Percentiles rank a stretch among this genome's conserved stretches.
These are phyloP conservation scores for Fragum sueziense DNA, from an alignment of 2,888 invertebrate genomes.

Conservation along the genomic window DNA sequence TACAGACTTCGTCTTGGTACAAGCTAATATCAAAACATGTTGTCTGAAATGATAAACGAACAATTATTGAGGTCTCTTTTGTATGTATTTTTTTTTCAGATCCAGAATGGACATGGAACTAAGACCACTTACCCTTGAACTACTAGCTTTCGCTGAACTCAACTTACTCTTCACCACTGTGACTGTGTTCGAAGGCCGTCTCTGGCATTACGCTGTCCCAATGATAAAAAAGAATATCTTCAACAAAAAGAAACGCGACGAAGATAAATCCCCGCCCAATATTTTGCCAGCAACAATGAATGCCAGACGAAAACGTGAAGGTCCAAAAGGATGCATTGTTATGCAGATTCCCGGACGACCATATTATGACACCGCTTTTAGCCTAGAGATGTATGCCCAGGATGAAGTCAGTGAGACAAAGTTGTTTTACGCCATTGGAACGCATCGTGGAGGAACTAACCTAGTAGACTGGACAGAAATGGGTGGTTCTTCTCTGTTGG, in stretches of 20 bases:
- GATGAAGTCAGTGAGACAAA: slow-evolving; percentile 65
- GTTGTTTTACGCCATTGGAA: slow-evolving; percentile 66
- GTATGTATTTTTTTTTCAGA: slow-evolving; percentile 46
- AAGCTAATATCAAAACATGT: no score
- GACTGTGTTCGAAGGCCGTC: slow-evolving; percentile 57
- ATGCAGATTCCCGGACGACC: slow-evolving; percentile 61
- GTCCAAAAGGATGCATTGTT: slow-evolving; percentile 56
- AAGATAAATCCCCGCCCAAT: slow-evolving; percentile 58
- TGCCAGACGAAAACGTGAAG: slow-evolving; percentile 35
- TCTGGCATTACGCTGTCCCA: slow-evolving; percentile 59
- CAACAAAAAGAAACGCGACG: slow-evolving; percentile 42
- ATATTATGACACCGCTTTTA: slow-evolving; percentile 62
- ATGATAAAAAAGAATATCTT: slow-evolving; percentile 61
- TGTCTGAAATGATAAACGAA: no score
- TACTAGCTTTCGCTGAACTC: slow-evolving; percentile 60
- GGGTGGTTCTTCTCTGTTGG: slow-evolving; percentile 58
- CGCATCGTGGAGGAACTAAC: slow-evolving; percentile 62
- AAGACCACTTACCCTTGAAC: slow-evolving; percentile 54
- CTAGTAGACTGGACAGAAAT: slow-evolving; percentile 65
- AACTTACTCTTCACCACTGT: slow-evolving; percentile 32
- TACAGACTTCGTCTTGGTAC: no score
- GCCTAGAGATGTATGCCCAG: slow-evolving; percentile 59
- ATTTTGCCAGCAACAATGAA: slow-evolving; percentile 45
- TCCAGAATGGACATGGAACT: slow-evolving; percentile 62
- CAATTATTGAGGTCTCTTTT: no score